Base-by-base conservation (phyloP, 2,113 vertebrate genomes). In the Zosterops pallidus region DNA sequence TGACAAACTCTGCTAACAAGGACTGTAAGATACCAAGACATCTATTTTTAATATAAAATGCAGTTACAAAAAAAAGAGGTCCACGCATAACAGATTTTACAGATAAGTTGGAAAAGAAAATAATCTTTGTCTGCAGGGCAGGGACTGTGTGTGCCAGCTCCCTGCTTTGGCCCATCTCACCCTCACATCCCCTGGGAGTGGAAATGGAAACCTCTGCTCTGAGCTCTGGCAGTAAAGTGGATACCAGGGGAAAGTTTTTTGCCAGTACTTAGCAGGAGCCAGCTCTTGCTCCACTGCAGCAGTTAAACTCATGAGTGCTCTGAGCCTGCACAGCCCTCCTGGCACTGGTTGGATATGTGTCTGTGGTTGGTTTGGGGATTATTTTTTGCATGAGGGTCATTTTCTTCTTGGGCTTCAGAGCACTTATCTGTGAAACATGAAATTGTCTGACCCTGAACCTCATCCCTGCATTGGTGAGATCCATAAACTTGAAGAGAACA, bases 131-230 rank as follows among this genome's bases (percentile, higher is more conserved):
- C 89, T 90, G 44, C 60, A 82, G 63, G 71, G 65, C 2, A 20
- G 53, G 68, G 71, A 29, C 57, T 76, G 31, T 46, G 55, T 17
- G 46, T 83, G 62, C 90, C 78, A 88, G 22, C 20, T 95, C 85
- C 31, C 41, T 1, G 9, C 63, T 71, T 62, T 0, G 1, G 46
- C 81, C 70, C 78, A 44, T 70, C 41, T 78, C 10, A 10, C 50
- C 25, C 92, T 75, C 3, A 2, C 3, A 5, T 91, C 55, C 76
- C 63, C 52, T 2, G 42, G 76, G 83, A 88, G 11, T 79, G n/a
- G 76, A 77, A 83, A 92, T 96, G 92, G 90, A 96, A 97, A 89
- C 78, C 93, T 95, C 80, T 93, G 83, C 1, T 2, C 74, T 52
- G 82, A 85, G 92, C 49, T 91, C 79, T 93, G 94, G 84, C 78